phyloP scores from a whole-genome alignment of 1,140 invertebrate genomes.

The Sycophila sp. region DNA sequence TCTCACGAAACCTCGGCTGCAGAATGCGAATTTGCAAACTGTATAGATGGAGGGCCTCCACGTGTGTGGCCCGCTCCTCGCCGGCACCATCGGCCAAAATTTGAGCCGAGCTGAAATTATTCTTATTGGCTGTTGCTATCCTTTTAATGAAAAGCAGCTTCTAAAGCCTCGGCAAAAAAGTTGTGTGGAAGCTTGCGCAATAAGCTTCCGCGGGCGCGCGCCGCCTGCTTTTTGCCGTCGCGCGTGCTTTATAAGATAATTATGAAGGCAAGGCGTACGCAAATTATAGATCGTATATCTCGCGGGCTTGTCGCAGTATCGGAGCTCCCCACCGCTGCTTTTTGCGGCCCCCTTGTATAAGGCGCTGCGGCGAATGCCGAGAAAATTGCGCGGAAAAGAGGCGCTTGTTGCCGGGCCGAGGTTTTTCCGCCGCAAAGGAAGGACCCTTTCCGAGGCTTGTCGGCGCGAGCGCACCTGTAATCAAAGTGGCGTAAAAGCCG shows the following conservation, averaged over 20 bases:
- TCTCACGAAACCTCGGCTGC: too few species aligned
- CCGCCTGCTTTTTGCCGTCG: not conserved
- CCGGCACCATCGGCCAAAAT: too few species aligned
- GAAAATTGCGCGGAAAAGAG: conserved; percentile 4
- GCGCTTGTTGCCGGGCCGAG: too few species aligned
- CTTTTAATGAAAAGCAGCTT: too few species aligned
- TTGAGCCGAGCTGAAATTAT: not conserved
- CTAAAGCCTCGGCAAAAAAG: too few species aligned
- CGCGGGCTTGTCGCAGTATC: conserved; percentile 3
- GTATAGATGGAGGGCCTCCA: too few species aligned
- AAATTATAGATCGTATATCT: not conserved
- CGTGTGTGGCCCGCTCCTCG: too few species aligned
- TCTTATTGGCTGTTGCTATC: not conserved
- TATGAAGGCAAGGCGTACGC: not conserved
- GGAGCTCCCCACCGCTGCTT: too few species aligned
- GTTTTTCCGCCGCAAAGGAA: too few species aligned
- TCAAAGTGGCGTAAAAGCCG: conserved; percentile 48
- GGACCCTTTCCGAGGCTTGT: too few species aligned
- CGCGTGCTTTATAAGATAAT: conserved; percentile 28
- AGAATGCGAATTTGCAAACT: too few species aligned
- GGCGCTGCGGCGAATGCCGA: not conserved
- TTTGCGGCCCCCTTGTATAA: too few species aligned
- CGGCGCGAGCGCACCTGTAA: conserved; percentile 45
- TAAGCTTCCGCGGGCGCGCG: not conserved
- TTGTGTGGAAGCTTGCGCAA: not conserved